Percentiles rank a stretch among this genome's conserved stretches.
phyloP scores from a whole-genome alignment of 2,113 vertebrate genomes.

The Plotosus lineatus region DNA sequence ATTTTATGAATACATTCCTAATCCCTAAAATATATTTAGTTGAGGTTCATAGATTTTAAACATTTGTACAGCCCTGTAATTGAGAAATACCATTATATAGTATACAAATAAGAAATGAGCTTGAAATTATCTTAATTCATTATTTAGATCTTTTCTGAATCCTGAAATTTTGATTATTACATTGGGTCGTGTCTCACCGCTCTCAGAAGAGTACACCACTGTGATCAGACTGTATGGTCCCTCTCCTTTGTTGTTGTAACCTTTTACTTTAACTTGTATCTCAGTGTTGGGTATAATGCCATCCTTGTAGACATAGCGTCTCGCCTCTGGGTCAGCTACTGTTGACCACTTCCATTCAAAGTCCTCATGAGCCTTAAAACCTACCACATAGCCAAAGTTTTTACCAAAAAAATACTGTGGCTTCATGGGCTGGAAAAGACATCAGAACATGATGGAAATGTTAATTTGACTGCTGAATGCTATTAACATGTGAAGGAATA shows the following conservation, averaged over 20 bases:
- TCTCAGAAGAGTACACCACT: slow-evolving; percentile 87
- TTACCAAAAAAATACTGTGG: slow-evolving; percentile 92
- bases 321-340: slow-evolving; percentile 89
- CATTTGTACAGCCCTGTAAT: neutral
- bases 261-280: slow-evolving; percentile 94
- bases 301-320: slow-evolving; percentile 87
- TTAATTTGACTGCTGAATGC: neutral
- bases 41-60: neutral
- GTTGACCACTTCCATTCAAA: slow-evolving; percentile 90
- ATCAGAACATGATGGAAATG: neutral
- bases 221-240: slow-evolving; percentile 87
- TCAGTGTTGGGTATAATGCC: slow-evolving; percentile 81
- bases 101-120: too few relatives aligned
- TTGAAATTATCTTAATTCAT: neutral
- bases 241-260: slow-evolving; percentile 92
- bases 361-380: slow-evolving; percentile 87
- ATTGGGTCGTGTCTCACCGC: slow-evolving; percentile 63
- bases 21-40: too few relatives aligned
- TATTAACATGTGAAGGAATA: neutral
- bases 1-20: too few relatives aligned
- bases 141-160: neutral
- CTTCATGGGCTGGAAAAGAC: slow-evolving; percentile 79
- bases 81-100: neutral
- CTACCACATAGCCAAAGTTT: slow-evolving; percentile 92
- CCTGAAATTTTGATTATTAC: neutral